Conservation (phyloP, 2,797 vertebrate genomes). For the Moxostoma hubbsi region DNA sequence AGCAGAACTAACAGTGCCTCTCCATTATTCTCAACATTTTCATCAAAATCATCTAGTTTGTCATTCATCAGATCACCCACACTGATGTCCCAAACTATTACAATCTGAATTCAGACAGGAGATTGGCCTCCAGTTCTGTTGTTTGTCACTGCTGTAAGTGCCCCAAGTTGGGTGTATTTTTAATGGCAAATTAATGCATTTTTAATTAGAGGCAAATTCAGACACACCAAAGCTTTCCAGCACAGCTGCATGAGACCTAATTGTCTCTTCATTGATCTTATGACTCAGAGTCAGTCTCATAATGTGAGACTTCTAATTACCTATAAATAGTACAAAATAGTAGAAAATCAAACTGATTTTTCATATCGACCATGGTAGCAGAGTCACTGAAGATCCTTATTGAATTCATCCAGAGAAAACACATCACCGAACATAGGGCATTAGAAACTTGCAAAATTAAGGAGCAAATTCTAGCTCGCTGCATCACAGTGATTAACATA, state of each 20-base stretch:
- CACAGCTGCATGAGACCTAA: constrained; percentile 28
- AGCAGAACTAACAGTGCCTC: constrained; percentile 41
- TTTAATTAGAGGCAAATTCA: constrained; percentile 48
- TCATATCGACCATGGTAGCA: neutral
- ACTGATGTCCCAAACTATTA: constrained; percentile 23
- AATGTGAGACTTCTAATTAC: constrained; percentile 41
- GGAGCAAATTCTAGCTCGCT: neutral
- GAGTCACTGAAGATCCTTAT: neutral
- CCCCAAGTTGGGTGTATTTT: constrained; percentile 48
- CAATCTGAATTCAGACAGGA: constrained; percentile 12
- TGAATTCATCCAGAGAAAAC: constrained; percentile 3
- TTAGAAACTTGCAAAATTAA: constrained; percentile 6
- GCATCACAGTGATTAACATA: constrained; percentile 18
- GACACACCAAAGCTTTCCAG: neutral
- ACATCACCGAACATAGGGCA: constrained; percentile 3
- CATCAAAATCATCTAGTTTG: constrained; percentile 35
- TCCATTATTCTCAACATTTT: constrained; percentile 28
- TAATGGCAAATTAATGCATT: constrained; percentile 40
- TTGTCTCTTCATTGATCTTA: constrained; percentile 40
- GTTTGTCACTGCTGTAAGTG: constrained; percentile 22
- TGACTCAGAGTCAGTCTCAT: constrained; percentile 28
- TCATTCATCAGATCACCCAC: constrained; percentile 36
- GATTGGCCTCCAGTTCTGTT: constrained; percentile 36
- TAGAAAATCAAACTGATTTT: constrained; percentile 16
- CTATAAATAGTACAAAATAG: constrained; percentile 15